Evolutionary conservation across 2,888 invertebrate species (phyloP).

Genomic region (Mythimna ferrago): DNA sequence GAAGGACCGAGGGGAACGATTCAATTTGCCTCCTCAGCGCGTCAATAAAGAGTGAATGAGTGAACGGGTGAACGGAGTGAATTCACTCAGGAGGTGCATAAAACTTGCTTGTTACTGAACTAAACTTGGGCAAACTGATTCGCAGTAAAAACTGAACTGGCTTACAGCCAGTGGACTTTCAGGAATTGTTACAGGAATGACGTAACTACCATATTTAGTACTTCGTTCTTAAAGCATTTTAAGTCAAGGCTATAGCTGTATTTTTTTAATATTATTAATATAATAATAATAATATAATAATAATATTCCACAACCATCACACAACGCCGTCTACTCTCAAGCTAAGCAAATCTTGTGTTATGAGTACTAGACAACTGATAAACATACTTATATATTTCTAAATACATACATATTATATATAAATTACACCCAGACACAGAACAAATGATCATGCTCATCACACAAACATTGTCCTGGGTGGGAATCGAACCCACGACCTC

Average conservation of each 20-base stretch:
- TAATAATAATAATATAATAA: too few species aligned
- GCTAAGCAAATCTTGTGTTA: too few species aligned
- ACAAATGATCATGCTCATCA: too few species aligned
- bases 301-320: too few species aligned
- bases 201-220: not conserved
- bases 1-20: constrained; percentile 25
- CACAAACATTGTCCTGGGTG: too few species aligned
- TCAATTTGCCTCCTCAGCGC: constrained; percentile 57
- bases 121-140: constrained; percentile 67
- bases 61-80: constrained; percentile 47
- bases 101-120: constrained; percentile 62
- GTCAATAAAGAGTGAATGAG: constrained; percentile 56
- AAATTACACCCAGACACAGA: too few species aligned
- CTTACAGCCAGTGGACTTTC: constrained; percentile 63
- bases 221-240: not conserved
- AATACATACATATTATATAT: too few species aligned
- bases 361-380: too few species aligned
- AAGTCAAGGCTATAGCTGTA: not conserved
- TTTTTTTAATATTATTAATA: too few species aligned
- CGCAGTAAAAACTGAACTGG: constrained; percentile 67
- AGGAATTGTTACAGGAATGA: constrained; percentile 4
- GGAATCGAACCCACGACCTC: too few species aligned
- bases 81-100: constrained; percentile 65
- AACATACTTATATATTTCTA: too few species aligned
- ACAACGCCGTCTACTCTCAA: too few species aligned